These are phyloP conservation scores for Chrysotoxum bicinctum DNA, from an alignment of 2,888 invertebrate genomes.

Conservation along the genomic window DNA sequence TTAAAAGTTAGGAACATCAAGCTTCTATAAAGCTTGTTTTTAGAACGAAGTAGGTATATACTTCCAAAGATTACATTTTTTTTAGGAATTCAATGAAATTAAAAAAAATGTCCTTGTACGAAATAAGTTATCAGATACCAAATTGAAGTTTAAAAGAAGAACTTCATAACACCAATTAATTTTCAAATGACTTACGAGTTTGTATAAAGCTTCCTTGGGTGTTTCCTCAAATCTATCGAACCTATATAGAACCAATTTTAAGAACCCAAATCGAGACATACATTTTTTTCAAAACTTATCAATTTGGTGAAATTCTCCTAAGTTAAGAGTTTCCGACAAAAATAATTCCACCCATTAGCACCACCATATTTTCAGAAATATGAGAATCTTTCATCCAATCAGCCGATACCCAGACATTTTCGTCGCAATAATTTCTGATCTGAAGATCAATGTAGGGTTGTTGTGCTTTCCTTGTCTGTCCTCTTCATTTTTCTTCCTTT, in stretches of 20 bases:
- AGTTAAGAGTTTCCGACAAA: constrained; percentile 5
- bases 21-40: neutral
- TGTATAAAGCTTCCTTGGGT: neutral
- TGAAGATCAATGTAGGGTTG: constrained; percentile 41
- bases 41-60: neutral
- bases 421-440: constrained; percentile 63
- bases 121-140: too few species aligned
- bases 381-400: constrained; percentile 52
- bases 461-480: neutral
- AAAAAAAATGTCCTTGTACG: too few species aligned
- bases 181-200: neutral
- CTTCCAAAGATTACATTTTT: too few species aligned
- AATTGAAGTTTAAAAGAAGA: too few species aligned
- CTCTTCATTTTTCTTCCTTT: neutral
- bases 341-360: constrained; percentile 4
- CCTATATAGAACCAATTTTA: neutral
- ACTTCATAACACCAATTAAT: too few species aligned
- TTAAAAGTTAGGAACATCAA: neutral
- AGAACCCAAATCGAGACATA: neutral
- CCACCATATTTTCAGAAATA: constrained; percentile 11
- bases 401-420: constrained; percentile 41
- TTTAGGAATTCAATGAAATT: too few species aligned
- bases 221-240: neutral
- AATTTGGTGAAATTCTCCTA: constrained; percentile 9
- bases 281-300: neutral